A percentile compares a stretch with the other conserved stretches of the same genome.
These are phyloP conservation scores for Bombus confusus DNA, from an alignment of 1,140 invertebrate species.

Conservation along the genomic window DNA sequence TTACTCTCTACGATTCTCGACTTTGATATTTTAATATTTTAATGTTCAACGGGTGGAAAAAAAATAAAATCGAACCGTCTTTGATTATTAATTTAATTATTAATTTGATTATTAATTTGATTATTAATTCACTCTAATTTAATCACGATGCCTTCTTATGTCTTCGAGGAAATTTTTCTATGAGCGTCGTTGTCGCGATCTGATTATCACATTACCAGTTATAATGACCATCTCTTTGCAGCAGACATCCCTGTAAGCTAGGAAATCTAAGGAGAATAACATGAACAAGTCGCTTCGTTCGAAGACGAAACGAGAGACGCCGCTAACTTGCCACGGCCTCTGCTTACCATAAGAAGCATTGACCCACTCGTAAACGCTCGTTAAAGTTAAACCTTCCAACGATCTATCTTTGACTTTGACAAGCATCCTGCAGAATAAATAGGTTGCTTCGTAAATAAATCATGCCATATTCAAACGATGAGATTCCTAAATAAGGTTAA, in stretches of 20 bases:
- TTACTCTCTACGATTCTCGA: too few relatives aligned
- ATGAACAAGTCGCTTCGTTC: not conserved
- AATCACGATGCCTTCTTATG: not conserved
- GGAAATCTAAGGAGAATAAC: not conserved
- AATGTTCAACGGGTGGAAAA: not conserved
- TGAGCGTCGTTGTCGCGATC: not conserved
- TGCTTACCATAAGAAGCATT: slow-evolving; percentile 4
- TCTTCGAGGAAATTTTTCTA: not conserved
- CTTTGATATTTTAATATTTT: not conserved
- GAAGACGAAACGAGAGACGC: not conserved
- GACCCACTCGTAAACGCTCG: slow-evolving; percentile 17
- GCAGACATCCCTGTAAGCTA: too few relatives aligned
- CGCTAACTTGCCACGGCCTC: not conserved
- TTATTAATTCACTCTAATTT: not conserved
- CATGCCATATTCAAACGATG: not conserved
- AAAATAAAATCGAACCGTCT: not conserved
- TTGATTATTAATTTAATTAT: not conserved
- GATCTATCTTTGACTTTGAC: slow-evolving; percentile 15
- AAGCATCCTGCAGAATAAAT: too few relatives aligned
- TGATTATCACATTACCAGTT: not conserved
- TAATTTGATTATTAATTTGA: not conserved
- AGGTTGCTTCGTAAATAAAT: not conserved
- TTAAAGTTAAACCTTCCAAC: slow-evolving; percentile 1
- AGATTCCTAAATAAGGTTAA: not conserved
- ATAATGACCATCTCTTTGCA: not conserved